Evolutionary conservation across 2,797 vertebrate species (phyloP).

Genomic region (Ceryle rudis): DNA sequence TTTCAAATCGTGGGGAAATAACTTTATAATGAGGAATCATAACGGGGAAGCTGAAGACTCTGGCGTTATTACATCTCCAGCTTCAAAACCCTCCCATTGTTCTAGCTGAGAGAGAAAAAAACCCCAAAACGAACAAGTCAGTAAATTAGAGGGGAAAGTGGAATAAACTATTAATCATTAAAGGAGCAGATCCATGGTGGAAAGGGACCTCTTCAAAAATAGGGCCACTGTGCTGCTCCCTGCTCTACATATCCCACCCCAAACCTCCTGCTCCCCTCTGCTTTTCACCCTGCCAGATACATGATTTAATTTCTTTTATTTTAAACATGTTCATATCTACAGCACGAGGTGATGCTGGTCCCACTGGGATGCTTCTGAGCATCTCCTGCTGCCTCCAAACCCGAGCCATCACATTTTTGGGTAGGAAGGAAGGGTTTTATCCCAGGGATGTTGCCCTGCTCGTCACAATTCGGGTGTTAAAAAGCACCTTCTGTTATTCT

Average conservation of each 20-base stretch:
- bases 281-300: fast-evolving
- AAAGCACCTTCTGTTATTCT: neutral
- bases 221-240: neutral
- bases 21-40: slow-evolving; percentile 78
- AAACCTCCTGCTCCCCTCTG: neutral
- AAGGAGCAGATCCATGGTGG: slow-evolving; percentile 11
- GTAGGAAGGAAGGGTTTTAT: neutral
- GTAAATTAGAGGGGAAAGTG: slow-evolving; percentile 51
- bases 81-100: slow-evolving; percentile 75
- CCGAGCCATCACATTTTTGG: neutral
- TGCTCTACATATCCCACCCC: neutral
- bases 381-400: fast-evolving
- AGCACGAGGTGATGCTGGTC: fast-evolving
- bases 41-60: slow-evolving; percentile 49
- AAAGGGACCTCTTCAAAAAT: neutral
- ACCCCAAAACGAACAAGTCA: neutral
- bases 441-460: neutral
- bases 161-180: slow-evolving; percentile 64
- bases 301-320: neutral
- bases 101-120: slow-evolving; percentile 55
- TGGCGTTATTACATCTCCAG: slow-evolving; percentile 34
- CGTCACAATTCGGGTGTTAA: neutral
- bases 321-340: fast-evolving
- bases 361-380: neutral
- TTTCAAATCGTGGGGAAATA: slow-evolving; percentile 75